phyloP scores from a whole-genome alignment of 2,113 vertebrate species.

The Trochalopteron elliotii region DNA sequence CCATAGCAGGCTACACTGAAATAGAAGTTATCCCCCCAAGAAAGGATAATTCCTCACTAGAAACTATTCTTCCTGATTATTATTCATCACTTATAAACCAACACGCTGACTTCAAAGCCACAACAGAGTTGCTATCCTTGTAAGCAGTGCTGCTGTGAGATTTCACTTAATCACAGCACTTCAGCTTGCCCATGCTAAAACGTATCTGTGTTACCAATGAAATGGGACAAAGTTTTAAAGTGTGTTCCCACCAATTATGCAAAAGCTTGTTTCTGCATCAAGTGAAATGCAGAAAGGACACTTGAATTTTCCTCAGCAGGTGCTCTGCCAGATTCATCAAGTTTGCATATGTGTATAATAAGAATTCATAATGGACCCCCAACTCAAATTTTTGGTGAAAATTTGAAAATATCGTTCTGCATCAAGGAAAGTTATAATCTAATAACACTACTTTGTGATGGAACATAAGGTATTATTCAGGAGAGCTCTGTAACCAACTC shows the following conservation, averaged over 20 bases:
- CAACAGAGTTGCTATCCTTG: neutral
- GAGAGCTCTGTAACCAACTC: neutral
- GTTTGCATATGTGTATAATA: neutral
- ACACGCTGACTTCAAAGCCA: neutral
- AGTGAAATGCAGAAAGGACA: neutral
- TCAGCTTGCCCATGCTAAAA: neutral
- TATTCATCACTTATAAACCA: neutral
- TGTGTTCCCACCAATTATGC: neutral
- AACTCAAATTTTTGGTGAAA: neutral
- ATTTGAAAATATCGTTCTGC: neutral
- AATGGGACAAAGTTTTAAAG: neutral
- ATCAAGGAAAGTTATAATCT: neutral
- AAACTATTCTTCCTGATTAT: neutral
- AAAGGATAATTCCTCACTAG: neutral
- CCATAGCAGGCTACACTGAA: neutral
- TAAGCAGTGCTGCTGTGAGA: neutral
- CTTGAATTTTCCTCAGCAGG: neutral
- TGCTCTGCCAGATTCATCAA: neutral
- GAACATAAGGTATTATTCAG: neutral
- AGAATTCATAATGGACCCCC: neutral
- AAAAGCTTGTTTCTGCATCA: neutral
- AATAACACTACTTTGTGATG: neutral
- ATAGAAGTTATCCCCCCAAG: neutral
- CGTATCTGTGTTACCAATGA: neutral
- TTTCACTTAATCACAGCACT: neutral